phyloP scores from a whole-genome alignment of 2,113 vertebrate species.

The Cnemophilus loriae region DNA sequence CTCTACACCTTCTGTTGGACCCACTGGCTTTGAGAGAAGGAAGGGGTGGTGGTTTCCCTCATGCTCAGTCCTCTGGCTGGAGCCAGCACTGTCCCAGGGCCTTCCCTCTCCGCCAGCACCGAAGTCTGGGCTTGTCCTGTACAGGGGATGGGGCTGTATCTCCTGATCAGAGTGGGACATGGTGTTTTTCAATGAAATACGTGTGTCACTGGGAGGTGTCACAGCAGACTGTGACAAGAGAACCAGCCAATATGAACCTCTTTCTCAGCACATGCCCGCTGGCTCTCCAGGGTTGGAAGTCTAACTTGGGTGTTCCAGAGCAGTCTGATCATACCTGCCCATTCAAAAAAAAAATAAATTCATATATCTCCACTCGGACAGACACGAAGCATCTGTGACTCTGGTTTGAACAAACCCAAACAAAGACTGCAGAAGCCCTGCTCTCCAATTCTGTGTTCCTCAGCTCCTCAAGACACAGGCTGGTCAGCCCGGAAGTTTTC shows the following conservation, averaged over 20 bases:
- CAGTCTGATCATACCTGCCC: neutral
- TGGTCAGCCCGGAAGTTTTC: neutral
- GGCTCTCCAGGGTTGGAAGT: neutral
- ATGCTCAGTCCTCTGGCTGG: rapidly evolving
- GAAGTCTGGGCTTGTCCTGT: neutral
- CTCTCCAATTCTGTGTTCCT: neutral
- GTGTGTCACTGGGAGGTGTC: neutral
- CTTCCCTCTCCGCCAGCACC: neutral
- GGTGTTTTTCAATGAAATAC: neutral
- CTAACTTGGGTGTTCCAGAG: neutral
- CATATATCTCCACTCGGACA: neutral
- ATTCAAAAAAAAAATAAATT: neutral
- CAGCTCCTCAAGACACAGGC: neutral
- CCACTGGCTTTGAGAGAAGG: neutral
- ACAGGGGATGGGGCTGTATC: neutral
- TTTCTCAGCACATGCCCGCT: neutral
- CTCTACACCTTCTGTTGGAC: neutral
- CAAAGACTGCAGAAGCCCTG: neutral
- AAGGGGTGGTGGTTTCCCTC: neutral
- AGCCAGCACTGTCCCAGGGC: neutral
- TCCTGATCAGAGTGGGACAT: rapidly evolving
- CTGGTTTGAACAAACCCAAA: neutral
- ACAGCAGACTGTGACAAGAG: neutral
- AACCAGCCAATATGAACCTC: neutral
- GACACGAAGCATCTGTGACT: neutral